Conservation (phyloP, 1,140 invertebrate species). For the Zaprionus ghesquierei region DNA sequence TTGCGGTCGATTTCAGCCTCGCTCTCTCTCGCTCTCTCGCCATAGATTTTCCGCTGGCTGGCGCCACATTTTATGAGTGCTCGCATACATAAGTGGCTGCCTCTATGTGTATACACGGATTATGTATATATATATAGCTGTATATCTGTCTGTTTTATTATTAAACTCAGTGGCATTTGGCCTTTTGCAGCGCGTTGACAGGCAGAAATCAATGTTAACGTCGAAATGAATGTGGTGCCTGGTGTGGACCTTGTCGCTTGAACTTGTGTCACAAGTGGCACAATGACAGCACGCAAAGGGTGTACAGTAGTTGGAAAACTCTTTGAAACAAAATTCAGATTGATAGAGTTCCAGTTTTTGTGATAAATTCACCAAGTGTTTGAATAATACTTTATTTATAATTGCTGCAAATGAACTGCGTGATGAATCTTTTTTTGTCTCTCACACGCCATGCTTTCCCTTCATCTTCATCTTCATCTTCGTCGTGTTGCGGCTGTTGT, state of each 20-base stretch:
- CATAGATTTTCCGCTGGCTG: conserved; percentile 20
- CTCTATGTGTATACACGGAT: neutral
- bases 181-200: conserved; percentile 75
- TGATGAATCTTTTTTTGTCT: conserved; percentile 14
- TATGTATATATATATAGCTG: conserved; percentile 1
- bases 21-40: neutral
- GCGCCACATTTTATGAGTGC: conserved; percentile 67
- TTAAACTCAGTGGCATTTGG: conserved; percentile 72
- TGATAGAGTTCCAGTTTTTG: neutral
- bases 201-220: conserved; percentile 67
- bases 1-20: conserved; percentile 25
- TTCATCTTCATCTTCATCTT: conserved; percentile 13
- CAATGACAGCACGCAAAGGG: conserved; percentile 50
- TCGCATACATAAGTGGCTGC: conserved; percentile 30
- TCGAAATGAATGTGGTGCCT: conserved; percentile 44
- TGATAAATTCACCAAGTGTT: neutral
- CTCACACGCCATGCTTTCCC: neutral
- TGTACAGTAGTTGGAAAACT: no score
- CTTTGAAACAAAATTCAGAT: neutral
- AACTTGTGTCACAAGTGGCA: conserved; percentile 73
- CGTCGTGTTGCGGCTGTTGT: conserved; percentile 25
- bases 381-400: neutral
- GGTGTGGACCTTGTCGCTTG: conserved; percentile 66
- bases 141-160: conserved; percentile 39
- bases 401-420: neutral